Base-by-base conservation (phyloP, 1,140 invertebrate genomes). In the Scylla paramamosain region DNA sequence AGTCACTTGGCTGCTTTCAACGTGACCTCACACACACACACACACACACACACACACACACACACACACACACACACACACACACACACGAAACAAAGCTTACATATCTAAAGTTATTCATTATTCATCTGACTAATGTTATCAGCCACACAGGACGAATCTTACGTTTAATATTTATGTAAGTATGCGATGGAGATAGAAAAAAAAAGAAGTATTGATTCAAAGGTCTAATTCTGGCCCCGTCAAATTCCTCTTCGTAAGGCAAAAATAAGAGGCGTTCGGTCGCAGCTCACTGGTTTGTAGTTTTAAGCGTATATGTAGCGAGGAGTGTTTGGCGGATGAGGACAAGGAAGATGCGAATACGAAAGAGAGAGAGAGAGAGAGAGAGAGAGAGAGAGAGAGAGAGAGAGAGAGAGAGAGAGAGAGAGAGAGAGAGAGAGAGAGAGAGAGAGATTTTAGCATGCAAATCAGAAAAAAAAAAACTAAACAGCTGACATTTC, bases 21-120 rank as follows among this genome's bases (percentile, higher is more conserved):
- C 67, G 67, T 39, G 32, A 88, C 31, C 32, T 32, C 28, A 29
- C 83, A 31, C 83, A 86, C 83, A 86, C 83, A 86, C 83, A 86
- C 83, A 86, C 83, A 86, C 83, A 86, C 83, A 86, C 83, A 86
- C 83, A 86, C 83, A 86, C 83, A 86, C 83, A 86, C 83, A 86
- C 83, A 86, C 83, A 86, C 83, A 86, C 83, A 86, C 83, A 86
- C 83, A 86, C 83, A 86, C 83, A 86, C 83, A 86, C 83, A 86
- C 83, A 86, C 83, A 86, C 32, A 31, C 86, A 46, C 25, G 12
- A 39, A 8, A 39, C 86, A 88, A 8, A 46, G 1, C 0, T 6
- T 86, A 25, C 1, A 25, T 29, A 83, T 83, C 6, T 39, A 39
- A 39, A 39, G 1, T 39, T 39, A 6, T 6, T 39, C 39, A 39